These are phyloP conservation scores for Henricia sp. DNA, from an alignment of 53 echinoderm and acorn worm genomes.

Conservation along the genomic window DNA sequence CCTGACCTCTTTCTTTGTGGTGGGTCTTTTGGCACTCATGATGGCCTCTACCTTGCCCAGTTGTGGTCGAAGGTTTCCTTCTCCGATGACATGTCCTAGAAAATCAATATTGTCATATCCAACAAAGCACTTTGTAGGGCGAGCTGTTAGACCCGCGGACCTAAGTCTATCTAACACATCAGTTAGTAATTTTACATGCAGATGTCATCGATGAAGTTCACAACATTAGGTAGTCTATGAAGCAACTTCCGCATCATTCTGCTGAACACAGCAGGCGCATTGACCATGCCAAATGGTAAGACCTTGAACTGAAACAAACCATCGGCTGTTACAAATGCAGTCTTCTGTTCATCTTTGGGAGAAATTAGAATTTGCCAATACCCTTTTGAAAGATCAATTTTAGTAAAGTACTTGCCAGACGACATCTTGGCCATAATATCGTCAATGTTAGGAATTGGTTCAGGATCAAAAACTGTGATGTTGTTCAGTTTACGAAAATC, in stretches of 20 bases:
- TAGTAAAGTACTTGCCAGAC: slow-evolving; percentile 42
- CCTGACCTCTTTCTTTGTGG: slow-evolving; percentile 65
- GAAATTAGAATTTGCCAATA: slow-evolving; percentile 66
- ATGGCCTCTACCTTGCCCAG: slow-evolving; percentile 50
- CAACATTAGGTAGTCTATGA: slow-evolving; percentile 25
- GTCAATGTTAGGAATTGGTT: slow-evolving; percentile 58
- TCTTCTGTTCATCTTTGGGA: slow-evolving; percentile 39
- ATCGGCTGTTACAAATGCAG: slow-evolving; percentile 44
- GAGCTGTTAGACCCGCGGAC: slow-evolving; percentile 58
- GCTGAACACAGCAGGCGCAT: slow-evolving; percentile 40
- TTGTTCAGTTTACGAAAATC: slow-evolving; percentile 62
- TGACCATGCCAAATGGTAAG: slow-evolving; percentile 64
- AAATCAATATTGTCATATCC: slow-evolving; percentile 59
- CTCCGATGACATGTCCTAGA: slow-evolving; percentile 65
- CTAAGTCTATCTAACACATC: slow-evolving; percentile 33
- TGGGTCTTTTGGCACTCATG: slow-evolving; percentile 10
- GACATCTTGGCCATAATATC: slow-evolving; percentile 58
- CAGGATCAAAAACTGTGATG: slow-evolving; percentile 66
- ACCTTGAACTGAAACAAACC: slow-evolving; percentile 43
- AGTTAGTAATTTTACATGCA: slow-evolving; percentile 7
- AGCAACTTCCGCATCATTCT: slow-evolving; percentile 48
- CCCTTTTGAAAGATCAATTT: slow-evolving; percentile 62
- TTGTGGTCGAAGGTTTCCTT: slow-evolving; percentile 29
- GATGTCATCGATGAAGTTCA: slow-evolving; percentile 37
- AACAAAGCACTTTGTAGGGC: slow-evolving; percentile 55